Conservation (phyloP, 2,113 vertebrate genomes). For the Cinclus mexicanus region DNA sequence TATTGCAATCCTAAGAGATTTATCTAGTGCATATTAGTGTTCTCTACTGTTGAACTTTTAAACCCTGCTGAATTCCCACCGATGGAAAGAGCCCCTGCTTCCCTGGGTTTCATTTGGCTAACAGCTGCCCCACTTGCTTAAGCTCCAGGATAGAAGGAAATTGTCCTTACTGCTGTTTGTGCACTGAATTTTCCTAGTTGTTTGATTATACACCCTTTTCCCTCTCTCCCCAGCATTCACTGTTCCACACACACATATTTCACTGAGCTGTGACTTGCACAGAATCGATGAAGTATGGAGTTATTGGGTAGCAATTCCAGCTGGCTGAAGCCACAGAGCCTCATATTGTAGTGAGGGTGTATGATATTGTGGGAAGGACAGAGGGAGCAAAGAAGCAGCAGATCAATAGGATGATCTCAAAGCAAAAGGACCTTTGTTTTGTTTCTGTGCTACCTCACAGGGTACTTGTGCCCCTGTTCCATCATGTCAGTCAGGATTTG, state of each 20-base stretch:
- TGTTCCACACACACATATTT: background rate
- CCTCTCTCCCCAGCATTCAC: rapidly evolving
- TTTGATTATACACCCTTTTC: background rate
- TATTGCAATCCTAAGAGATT: background rate
- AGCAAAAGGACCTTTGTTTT: background rate
- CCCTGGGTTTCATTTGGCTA: background rate
- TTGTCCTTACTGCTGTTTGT: background rate
- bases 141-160: background rate
- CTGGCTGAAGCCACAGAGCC: background rate
- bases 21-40: background rate
- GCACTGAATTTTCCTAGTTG: background rate
- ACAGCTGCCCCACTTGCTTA: background rate
- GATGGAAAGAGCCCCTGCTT: background rate
- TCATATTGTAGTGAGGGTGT: too few species aligned
- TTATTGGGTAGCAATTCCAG: background rate
- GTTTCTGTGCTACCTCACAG: background rate
- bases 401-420: background rate
- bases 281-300: background rate
- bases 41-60: background rate
- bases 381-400: background rate
- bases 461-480: background rate
- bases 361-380: background rate
- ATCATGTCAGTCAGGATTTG: background rate
- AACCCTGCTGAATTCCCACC: background rate
- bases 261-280: background rate